A percentile compares a stretch with the other conserved stretches of the same genome.
These are phyloP conservation scores for Apis cerana DNA, from an alignment of 1,140 invertebrate genomes.

Conservation along the genomic window DNA sequence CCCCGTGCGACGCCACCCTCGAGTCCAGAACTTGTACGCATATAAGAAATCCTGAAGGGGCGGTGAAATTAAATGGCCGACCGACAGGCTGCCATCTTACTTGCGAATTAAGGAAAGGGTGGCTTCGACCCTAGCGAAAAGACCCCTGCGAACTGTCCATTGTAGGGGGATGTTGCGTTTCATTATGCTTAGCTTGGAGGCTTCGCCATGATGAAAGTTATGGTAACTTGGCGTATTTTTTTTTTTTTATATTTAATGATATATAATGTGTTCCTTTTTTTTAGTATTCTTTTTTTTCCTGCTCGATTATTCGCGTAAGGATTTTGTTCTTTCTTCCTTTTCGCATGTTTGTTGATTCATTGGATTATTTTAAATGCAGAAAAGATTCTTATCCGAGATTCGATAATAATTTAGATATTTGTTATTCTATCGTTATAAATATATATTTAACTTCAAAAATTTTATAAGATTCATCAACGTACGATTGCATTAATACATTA, in stretches of 20 bases:
- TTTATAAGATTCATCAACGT: no score
- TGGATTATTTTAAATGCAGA: no score
- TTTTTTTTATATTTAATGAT: background rate
- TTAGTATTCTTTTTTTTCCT: no score
- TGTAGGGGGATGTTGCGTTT: slow-evolving; percentile 50
- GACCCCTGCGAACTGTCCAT: slow-evolving; percentile 15
- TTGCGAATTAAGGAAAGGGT: slow-evolving; percentile 79
- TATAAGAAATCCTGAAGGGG: slow-evolving; percentile 54
- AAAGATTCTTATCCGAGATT: no score
- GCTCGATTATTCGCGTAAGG: no score
- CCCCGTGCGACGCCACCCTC: slow-evolving; percentile 25
- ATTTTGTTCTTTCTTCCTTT: no score
- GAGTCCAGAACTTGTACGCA: slow-evolving; percentile 37
- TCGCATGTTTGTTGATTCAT: no score
- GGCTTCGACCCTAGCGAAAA: slow-evolving; percentile 40
- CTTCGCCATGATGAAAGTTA: slow-evolving; percentile 35
- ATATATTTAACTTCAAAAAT: no score
- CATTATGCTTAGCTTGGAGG: slow-evolving; percentile 28
- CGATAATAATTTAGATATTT: no score
- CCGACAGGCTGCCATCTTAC: slow-evolving; percentile 75
- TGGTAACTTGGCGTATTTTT: background rate
- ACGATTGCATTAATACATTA: no score
- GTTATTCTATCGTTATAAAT: no score
- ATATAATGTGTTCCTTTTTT: no score
- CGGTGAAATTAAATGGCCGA: slow-evolving; percentile 58